Evolutionary conservation across 2,113 vertebrate species (phyloP).

Genomic region (Dicentrarchus labrax): DNA sequence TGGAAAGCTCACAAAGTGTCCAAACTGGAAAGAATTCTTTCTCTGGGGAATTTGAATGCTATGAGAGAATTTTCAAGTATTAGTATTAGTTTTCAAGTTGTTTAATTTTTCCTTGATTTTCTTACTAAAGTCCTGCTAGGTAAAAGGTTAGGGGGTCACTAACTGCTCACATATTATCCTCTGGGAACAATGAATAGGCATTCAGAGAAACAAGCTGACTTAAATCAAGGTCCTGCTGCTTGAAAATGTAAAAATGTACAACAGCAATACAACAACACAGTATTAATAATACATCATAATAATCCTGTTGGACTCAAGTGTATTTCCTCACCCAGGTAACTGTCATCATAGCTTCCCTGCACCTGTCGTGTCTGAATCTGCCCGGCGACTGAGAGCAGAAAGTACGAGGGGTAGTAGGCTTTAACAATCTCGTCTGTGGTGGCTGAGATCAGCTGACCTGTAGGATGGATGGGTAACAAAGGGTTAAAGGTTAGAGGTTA

Average conservation of each 20-base stretch:
- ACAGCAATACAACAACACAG: not conserved
- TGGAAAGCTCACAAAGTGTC: not conserved
- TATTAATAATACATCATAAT: no score
- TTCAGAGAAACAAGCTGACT: not conserved
- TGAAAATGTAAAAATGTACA: not conserved
- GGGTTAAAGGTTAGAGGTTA: constrained; percentile 41
- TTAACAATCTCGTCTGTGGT: constrained; percentile 88
- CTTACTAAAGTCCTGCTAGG: not conserved
- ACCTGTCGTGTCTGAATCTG: constrained; percentile 89
- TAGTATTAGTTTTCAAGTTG: not conserved
- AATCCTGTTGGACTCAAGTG: not conserved
- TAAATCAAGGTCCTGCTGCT: not conserved
- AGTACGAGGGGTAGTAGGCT: constrained; percentile 89
- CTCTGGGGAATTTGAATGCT: not conserved
- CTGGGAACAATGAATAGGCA: not conserved
- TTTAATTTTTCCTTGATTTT: not conserved
- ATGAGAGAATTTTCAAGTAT: not conserved
- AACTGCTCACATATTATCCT: not conserved
- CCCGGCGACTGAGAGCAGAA: constrained; percentile 86
- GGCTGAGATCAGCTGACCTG: constrained; percentile 92
- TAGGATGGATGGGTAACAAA: constrained; percentile 6
- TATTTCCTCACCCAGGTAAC: constrained; percentile 87
- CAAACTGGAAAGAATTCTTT: constrained; percentile 1
- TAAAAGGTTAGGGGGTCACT: not conserved
- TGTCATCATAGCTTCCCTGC: constrained; percentile 89